Evolutionary conservation across 64 coral and sea anemone genomes (phyloP).

Genomic region (Porites lutea): DNA sequence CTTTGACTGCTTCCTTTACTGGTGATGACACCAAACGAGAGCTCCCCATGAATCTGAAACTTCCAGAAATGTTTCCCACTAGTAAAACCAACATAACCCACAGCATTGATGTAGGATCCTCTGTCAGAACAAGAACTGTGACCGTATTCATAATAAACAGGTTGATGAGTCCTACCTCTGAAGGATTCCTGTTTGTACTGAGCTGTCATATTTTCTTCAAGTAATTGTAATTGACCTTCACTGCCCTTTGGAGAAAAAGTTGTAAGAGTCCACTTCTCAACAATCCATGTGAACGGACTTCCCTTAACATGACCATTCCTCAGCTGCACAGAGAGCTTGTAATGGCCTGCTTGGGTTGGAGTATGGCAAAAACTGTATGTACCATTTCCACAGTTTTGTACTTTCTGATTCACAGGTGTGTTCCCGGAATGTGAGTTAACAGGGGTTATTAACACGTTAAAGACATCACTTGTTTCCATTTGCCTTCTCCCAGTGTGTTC

Average conservation of each 20-base stretch:
- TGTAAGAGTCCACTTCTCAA: not conserved
- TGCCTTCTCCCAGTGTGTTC: conserved; percentile 23
- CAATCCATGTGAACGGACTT: conserved; percentile 25
- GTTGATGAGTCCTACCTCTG: too few species aligned
- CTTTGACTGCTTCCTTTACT: too few species aligned
- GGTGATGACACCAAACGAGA: too few species aligned
- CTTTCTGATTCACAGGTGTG: conserved; percentile 23
- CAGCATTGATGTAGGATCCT: not conserved
- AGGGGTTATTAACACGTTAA: conserved; percentile 42
- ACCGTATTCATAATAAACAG: too few species aligned
- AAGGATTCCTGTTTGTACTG: too few species aligned
- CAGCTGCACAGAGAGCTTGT: conserved; percentile 61
- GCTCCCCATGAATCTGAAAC: not conserved
- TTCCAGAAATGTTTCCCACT: not conserved
- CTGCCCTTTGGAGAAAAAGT: not conserved
- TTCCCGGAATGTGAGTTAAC: not conserved
- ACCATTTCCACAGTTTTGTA: conserved; percentile 60
- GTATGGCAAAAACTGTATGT: conserved; percentile 65
- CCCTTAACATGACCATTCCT: conserved; percentile 52
- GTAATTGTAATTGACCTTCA: not conserved
- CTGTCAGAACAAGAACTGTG: too few species aligned
- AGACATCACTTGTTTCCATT: conserved; percentile 56
- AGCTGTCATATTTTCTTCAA: not conserved
- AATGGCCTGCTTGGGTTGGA: conserved; percentile 11
- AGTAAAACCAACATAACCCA: not conserved